Evolutionary conservation across 2,888 invertebrate genomes (phyloP).

Genomic region (Criorhina ranunculi): DNA sequence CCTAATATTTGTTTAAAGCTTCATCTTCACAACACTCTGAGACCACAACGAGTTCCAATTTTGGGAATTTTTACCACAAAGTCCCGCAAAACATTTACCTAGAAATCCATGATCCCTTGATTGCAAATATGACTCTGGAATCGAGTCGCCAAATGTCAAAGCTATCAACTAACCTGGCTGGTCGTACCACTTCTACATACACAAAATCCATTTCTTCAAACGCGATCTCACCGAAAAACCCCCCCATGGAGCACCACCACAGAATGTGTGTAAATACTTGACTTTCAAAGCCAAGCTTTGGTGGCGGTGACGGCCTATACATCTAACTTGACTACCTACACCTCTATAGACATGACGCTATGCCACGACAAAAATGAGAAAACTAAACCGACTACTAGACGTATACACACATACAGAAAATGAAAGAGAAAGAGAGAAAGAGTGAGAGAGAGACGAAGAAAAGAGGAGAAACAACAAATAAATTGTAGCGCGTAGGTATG

Average conservation of each 20-base stretch:
- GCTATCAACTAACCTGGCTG: slow-evolving; percentile 39
- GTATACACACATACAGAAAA: not conserved
- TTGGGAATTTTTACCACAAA: not conserved
- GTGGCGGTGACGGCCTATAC: slow-evolving; percentile 20
- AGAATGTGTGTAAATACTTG: slow-evolving; percentile 53
- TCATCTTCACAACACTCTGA: not conserved
- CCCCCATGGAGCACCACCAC: slow-evolving; percentile 6
- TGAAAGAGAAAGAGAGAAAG: not conserved
- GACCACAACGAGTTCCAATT: not conserved
- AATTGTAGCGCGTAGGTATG: slow-evolving; percentile 73
- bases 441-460: slow-evolving; percentile 20
- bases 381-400: slow-evolving; percentile 1
- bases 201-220: slow-evolving; percentile 14
- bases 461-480: slow-evolving; percentile 55
- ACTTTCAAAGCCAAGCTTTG: slow-evolving; percentile 66
- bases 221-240: slow-evolving; percentile 2
- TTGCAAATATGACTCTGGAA: slow-evolving; percentile 24
- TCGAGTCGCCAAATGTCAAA: slow-evolving; percentile 57
- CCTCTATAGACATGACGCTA: slow-evolving; percentile 24
- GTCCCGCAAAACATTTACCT: not conserved
- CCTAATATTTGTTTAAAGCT: not conserved
- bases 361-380: slow-evolving; percentile 8
- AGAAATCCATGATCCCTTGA: not conserved
- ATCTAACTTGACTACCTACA: slow-evolving; percentile 37
- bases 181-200: slow-evolving; percentile 37